phyloP scores from a whole-genome alignment of 2,113 vertebrate genomes.

The Brienomyrus brachyistius region DNA sequence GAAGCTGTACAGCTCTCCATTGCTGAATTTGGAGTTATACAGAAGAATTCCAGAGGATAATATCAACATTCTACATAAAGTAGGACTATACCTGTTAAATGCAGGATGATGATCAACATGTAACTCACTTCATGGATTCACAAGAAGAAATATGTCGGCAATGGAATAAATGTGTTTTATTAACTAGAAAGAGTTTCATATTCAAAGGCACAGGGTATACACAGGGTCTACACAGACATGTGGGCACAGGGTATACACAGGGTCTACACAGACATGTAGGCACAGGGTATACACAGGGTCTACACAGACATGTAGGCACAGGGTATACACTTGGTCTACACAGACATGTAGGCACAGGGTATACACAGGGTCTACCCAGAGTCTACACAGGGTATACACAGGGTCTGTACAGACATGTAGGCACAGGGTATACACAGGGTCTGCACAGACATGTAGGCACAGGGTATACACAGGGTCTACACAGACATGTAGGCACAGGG shows the following conservation, averaged over 20 bases:
- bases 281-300: no score
- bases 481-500: no score
- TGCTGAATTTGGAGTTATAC: background rate
- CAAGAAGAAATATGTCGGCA: background rate
- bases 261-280: background rate
- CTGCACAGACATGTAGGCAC: no score
- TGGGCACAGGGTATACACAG: no score
- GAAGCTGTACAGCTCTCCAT: background rate
- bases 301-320: no score
- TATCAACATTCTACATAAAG: background rate
- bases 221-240: background rate
- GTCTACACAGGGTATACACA: no score
- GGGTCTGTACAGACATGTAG: no score
- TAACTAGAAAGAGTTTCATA: background rate
- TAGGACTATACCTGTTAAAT: background rate
- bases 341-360: no score
- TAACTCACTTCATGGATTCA: background rate
- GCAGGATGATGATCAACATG: background rate
- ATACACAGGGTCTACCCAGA: no score
- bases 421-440: no score
- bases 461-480: no score
- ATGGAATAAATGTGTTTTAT: background rate
- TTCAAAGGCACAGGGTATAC: background rate
- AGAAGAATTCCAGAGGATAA: background rate
- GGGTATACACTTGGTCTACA: no score